Conservation (phyloP, 2,113 vertebrate species). For the Campylomormyrus tamandua region DNA sequence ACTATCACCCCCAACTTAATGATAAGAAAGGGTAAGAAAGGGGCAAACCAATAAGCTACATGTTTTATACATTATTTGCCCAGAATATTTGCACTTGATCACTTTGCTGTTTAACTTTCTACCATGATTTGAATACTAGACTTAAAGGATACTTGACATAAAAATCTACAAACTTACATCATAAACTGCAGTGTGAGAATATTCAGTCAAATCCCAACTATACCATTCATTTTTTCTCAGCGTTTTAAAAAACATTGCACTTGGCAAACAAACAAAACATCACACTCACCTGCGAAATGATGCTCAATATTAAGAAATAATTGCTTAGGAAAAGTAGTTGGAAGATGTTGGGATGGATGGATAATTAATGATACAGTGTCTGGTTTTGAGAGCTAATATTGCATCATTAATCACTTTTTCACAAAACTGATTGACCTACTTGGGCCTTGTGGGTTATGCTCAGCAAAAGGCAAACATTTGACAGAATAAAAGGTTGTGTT, state of each 20-base stretch:
- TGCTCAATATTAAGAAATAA: neutral
- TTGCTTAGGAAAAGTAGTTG: neutral
- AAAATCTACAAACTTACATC: neutral
- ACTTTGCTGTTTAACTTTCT: constrained; percentile 3
- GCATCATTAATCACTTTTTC: neutral
- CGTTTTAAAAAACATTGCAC: neutral
- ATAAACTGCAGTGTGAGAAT: neutral
- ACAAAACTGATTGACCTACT: neutral
- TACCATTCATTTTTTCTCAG: neutral
- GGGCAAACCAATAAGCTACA: neutral
- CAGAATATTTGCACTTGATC: neutral
- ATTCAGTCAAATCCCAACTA: neutral
- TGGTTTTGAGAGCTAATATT: neutral
- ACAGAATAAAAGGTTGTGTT: neutral
- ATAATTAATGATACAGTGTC: neutral
- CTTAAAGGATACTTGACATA: neutral
- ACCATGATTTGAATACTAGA: neutral
- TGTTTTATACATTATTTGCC: neutral
- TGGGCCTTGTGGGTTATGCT: neutral
- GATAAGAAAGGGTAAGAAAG: neutral
- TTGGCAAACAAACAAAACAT: neutral
- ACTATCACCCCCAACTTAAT: neutral
- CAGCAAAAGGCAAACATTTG: neutral
- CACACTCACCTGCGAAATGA: neutral
- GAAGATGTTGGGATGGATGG: neutral